phyloP scores from a whole-genome alignment of 1,140 invertebrate species.

The Rhagoletis pomonella region DNA sequence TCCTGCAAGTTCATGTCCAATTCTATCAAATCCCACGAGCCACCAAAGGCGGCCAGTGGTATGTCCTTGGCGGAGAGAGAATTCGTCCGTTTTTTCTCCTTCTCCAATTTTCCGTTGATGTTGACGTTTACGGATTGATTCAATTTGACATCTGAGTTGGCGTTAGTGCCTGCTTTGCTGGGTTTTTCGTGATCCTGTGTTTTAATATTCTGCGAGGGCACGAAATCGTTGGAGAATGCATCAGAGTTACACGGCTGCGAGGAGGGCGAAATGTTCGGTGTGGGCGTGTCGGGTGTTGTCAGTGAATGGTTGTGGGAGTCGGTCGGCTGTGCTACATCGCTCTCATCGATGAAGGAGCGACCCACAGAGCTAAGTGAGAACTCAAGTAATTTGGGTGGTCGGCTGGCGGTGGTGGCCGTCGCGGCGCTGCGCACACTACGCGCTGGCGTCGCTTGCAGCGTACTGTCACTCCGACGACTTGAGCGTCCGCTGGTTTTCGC shows the following conservation, averaged over 20 bases:
- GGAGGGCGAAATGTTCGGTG: constrained; percentile 77
- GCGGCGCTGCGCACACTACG: constrained; percentile 8
- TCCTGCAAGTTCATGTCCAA: constrained; percentile 72
- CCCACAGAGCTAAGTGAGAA: constrained; percentile 73
- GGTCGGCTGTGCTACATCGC: constrained; percentile 47
- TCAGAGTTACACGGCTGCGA: constrained; percentile 72
- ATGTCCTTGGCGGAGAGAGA: constrained; percentile 56
- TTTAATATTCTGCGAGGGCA: constrained; percentile 57
- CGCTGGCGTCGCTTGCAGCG: background rate
- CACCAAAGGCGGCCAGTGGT: constrained; percentile 70
- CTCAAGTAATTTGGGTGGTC: constrained; percentile 65
- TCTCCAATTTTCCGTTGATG: background rate
- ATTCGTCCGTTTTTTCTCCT: background rate
- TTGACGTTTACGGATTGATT: constrained; percentile 49
- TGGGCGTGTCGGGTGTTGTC: constrained; percentile 78
- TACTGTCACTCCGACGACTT: constrained; percentile 12
- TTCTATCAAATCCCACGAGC: constrained; percentile 72
- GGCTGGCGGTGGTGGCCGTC: background rate
- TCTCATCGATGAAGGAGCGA: constrained; percentile 72
- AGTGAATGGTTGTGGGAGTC: constrained; percentile 65
- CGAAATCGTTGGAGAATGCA: constrained; percentile 73
- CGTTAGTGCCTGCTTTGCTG: background rate
- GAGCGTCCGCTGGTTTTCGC: constrained; percentile 5
- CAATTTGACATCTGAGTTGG: background rate
- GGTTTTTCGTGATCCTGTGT: constrained; percentile 18